A percentile compares a stretch with the other conserved stretches of the same genome.
Conservation (phyloP, 2,797 vertebrate species). For the Heterohyrax brucei region DNA sequence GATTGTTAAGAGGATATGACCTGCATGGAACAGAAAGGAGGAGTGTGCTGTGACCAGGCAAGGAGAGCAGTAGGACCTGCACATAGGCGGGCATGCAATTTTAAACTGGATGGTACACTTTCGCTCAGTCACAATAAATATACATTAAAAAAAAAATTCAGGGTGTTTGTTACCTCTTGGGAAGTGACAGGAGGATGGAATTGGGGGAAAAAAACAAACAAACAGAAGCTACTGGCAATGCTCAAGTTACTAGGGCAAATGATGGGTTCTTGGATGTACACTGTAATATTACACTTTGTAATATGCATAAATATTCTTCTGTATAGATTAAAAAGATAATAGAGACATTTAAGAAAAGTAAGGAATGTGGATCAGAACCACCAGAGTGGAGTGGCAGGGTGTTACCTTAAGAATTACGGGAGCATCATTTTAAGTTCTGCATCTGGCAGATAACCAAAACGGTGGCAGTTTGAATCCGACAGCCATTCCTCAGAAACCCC, state of each 20-base stretch:
- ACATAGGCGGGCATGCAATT: too few relatives aligned
- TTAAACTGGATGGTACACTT: too few relatives aligned
- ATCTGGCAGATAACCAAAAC: too few relatives aligned
- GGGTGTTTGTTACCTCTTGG: conserved; percentile 11
- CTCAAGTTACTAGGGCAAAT: background rate
- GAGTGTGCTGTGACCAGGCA: too few relatives aligned
- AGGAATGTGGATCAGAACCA: background rate
- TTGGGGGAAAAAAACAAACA: background rate
- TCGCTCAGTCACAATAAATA: too few relatives aligned
- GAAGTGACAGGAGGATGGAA: background rate
- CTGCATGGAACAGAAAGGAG: too few relatives aligned
- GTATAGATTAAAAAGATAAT: conserved; percentile 23
- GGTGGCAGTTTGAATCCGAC: too few relatives aligned
- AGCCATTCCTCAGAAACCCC: too few relatives aligned
- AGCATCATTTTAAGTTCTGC: background rate
- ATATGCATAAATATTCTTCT: conserved; percentile 15
- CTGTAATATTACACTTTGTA: background rate
- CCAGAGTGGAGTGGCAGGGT: background rate
- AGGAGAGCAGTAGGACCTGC: too few relatives aligned
- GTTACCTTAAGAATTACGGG: background rate
- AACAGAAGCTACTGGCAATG: background rate
- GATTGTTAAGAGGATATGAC: too few relatives aligned
- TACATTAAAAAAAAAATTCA: background rate
- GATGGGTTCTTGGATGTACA: background rate
- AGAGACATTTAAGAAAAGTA: background rate